A percentile compares a stretch with the other conserved stretches of the same genome.
Evolutionary conservation across 2,888 invertebrate genomes (phyloP).

Genomic region (Drosophila mayaguana): DNA sequence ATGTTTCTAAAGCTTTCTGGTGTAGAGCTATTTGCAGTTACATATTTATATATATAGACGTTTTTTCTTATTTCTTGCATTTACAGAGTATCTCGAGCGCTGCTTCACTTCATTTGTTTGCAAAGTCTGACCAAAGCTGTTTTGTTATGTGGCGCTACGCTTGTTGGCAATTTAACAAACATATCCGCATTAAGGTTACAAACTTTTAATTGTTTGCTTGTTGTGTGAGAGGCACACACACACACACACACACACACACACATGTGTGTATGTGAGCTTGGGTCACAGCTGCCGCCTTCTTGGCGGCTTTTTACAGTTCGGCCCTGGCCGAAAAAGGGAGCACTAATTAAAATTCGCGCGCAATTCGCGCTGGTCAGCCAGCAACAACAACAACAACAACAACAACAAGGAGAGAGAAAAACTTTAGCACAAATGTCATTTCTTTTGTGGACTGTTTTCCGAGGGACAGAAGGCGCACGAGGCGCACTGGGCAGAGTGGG

Average conservation of each 20-base stretch:
- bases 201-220: constrained; percentile 82
- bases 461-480: constrained; percentile 6
- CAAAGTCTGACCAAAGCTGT: constrained; percentile 10
- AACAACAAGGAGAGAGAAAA: constrained; percentile 34
- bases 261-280: constrained; percentile 13
- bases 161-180: constrained; percentile 80
- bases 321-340: constrained; percentile 46
- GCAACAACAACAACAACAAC: constrained; percentile 48
- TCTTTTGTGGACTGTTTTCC: constrained; percentile 64
- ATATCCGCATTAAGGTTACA: constrained; percentile 81
- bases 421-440: constrained; percentile 75
- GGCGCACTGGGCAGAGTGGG: background rate
- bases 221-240: constrained; percentile 58
- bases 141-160: constrained; percentile 34
- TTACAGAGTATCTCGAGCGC: constrained; percentile 2
- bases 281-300: constrained; percentile 64
- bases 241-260: constrained; percentile 10
- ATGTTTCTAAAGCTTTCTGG: too few species aligned
- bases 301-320: constrained; percentile 24
- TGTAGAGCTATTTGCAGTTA: too few species aligned
- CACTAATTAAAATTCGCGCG: constrained; percentile 81
- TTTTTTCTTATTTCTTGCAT: too few species aligned
- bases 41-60: too few species aligned
- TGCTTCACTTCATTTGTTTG: too few species aligned
- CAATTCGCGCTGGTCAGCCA: constrained; percentile 79